Conservation (phyloP, 2,797 vertebrate species). For the Neopelma chrysocephalum region DNA sequence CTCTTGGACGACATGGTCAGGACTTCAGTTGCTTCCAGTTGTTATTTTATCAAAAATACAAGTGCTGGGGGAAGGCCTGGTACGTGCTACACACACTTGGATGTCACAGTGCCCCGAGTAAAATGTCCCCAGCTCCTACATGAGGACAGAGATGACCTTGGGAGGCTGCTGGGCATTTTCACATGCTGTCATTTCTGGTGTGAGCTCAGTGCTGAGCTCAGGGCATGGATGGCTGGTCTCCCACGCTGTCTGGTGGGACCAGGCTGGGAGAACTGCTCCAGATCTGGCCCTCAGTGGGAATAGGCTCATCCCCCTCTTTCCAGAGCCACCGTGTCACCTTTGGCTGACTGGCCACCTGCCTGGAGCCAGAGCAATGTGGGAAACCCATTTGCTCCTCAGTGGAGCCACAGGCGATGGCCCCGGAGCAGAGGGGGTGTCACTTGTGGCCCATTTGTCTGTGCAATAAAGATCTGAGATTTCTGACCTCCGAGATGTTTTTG, state of each 20-base stretch:
- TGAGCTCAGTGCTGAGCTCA: background rate
- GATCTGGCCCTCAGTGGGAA: background rate
- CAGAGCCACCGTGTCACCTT: background rate
- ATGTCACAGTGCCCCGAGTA: background rate
- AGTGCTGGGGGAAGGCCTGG: background rate
- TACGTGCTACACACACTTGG: fast-evolving
- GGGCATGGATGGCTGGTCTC: background rate
- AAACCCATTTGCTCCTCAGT: conserved; percentile 12
- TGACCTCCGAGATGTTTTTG: background rate
- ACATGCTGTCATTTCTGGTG: fast-evolving
- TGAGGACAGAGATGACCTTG: background rate
- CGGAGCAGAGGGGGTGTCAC: background rate
- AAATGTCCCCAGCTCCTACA: background rate
- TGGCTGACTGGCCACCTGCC: background rate
- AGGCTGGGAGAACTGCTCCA: fast-evolving
- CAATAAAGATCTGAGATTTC: conserved; percentile 47
- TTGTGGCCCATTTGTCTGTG: conserved; percentile 6
- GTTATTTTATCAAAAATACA: background rate
- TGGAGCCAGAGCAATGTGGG: background rate
- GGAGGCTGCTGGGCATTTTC: background rate
- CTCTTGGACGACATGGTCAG: fast-evolving
- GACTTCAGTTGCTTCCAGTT: background rate
- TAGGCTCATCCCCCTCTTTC: background rate
- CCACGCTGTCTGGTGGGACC: fast-evolving
- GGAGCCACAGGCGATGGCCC: background rate